Evolutionary conservation across 2,888 invertebrate species (phyloP).

Genomic region (Diarsia mendica): DNA sequence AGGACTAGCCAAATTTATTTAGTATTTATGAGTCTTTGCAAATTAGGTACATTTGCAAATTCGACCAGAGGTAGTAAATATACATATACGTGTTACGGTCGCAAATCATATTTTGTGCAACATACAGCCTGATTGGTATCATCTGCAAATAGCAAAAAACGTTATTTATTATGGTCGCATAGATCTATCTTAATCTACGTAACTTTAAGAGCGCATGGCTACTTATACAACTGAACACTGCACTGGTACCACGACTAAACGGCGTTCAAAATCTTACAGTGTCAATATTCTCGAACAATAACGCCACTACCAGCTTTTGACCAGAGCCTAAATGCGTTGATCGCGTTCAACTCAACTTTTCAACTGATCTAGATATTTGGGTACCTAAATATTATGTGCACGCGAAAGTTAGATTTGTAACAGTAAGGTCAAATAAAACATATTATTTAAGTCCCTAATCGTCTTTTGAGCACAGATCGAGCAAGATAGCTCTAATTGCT

Average conservation of each 20-base stretch:
- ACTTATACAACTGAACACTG: no score
- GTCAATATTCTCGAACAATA: neutral
- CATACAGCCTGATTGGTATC: no score
- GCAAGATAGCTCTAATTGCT: neutral
- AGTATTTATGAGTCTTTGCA: no score
- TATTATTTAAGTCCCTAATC: constrained; percentile 14
- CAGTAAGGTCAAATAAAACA: neutral
- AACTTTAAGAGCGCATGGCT: no score
- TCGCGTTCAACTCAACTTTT: neutral
- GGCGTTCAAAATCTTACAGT: neutral
- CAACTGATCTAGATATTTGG: constrained; percentile 15
- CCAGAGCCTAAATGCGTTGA: neutral
- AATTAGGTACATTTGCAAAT: no score
- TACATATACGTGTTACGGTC: no score
- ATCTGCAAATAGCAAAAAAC: no score
- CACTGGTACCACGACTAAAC: neutral
- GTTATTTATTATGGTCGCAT: no score
- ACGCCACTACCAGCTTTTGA: neutral
- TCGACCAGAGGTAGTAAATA: no score
- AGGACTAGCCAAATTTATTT: no score
- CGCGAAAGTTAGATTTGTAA: constrained; percentile 45
- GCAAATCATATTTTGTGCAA: no score
- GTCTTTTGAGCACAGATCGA: constrained; percentile 5
- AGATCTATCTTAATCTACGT: no score
- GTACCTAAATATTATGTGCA: constrained; percentile 22